Evolutionary conservation across 2,113 vertebrate genomes (phyloP).

Genomic region (Gymnogyps californianus): DNA sequence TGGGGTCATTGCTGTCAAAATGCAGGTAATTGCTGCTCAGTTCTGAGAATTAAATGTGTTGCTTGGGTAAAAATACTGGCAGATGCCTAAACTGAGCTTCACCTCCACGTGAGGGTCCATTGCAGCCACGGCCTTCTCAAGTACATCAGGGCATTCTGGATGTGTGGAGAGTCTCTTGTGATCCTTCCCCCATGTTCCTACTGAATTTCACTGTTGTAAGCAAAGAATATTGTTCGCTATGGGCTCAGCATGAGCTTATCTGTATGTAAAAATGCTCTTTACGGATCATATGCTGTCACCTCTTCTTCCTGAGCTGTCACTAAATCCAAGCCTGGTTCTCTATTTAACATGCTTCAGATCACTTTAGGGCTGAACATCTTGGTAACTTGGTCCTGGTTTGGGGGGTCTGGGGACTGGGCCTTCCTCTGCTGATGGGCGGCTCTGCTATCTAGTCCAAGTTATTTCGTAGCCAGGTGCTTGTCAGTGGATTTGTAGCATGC

Average conservation of each 20-base stretch:
- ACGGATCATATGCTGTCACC: not conserved
- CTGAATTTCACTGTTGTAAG: not conserved
- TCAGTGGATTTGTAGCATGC: not conserved
- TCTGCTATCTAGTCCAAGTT: not conserved
- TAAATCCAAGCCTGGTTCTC: not conserved
- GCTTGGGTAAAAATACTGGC: not conserved
- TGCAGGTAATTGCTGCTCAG: slow-evolving; percentile 82
- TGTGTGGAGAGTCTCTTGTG: not conserved
- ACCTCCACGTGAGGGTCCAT: fast-evolving
- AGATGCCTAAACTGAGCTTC: not conserved
- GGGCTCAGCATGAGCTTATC: not conserved
- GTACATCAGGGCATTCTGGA: not conserved
- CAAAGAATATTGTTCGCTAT: not conserved
- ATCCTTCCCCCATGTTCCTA: not conserved
- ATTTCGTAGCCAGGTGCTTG: not conserved
- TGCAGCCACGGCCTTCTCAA: not conserved
- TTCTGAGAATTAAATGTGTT: not conserved
- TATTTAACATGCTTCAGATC: not conserved
- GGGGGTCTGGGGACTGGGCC: not conserved
- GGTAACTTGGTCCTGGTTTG: not conserved
- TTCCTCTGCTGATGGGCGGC: not conserved
- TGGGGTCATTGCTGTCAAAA: slow-evolving; percentile 95
- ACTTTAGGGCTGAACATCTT: not conserved
- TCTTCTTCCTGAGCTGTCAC: not conserved
- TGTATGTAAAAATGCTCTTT: not conserved